These are phyloP conservation scores for Rallus crepitans DNA, from an alignment of 2,797 vertebrate genomes.

Conservation along the genomic window DNA sequence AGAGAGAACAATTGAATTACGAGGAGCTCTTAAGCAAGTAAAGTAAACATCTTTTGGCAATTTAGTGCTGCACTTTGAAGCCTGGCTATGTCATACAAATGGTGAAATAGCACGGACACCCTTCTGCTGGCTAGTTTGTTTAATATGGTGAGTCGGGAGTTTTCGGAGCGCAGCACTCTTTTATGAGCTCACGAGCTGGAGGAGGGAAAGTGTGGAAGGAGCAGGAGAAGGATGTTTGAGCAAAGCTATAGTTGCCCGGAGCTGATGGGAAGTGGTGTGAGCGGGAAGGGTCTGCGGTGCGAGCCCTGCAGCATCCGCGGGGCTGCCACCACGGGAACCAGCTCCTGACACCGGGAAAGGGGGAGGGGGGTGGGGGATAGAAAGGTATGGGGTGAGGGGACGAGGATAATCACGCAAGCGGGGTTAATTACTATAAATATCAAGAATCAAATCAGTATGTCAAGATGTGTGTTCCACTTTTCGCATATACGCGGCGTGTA, in stretches of 20 bases:
- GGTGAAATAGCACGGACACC: constrained; percentile 64
- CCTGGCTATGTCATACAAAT: constrained; percentile 52
- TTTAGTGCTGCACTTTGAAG: constrained; percentile 68
- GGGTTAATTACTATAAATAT: constrained; percentile 70
- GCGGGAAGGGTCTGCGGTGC: background rate
- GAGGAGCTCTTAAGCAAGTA: constrained; percentile 67
- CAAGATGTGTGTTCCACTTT: constrained; percentile 79
- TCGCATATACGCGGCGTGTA: constrained; percentile 70
- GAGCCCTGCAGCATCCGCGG: constrained; percentile 22
- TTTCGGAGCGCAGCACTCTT: constrained; percentile 33
- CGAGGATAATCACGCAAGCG: background rate
- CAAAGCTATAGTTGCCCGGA: background rate
- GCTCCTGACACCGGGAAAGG: background rate
- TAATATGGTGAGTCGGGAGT: constrained; percentile 52
- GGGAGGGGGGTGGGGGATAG: background rate
- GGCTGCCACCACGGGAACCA: constrained; percentile 40
- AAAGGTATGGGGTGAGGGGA: background rate
- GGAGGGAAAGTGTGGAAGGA: constrained; percentile 51
- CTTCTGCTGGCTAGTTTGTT: constrained; percentile 65
- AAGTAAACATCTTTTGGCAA: constrained; percentile 69
- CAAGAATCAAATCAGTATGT: constrained; percentile 77
- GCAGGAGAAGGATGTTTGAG: constrained; percentile 40
- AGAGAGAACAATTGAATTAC: constrained; percentile 71
- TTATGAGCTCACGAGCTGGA: constrained; percentile 47
- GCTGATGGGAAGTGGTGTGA: background rate